Base-by-base conservation (phyloP, 1,140 invertebrate species). In the Tyrophagus putrescentiae region DNA sequence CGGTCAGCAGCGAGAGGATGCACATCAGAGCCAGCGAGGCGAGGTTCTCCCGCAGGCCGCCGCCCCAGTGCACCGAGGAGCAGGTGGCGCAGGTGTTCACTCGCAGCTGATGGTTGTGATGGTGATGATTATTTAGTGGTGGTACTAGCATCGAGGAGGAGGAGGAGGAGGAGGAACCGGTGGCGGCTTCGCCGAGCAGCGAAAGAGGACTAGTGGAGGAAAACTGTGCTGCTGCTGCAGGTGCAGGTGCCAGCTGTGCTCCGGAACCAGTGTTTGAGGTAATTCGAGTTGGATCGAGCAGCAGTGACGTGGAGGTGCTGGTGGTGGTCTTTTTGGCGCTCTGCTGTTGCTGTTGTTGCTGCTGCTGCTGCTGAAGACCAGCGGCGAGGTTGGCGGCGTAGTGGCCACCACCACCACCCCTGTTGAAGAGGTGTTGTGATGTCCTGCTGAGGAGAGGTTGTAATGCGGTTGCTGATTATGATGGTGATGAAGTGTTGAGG, bases 11-110 rank as follows among this genome's bases (percentile, higher is more conserved):
- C 25, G 85, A 87, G 54, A 88, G 82, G 48, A 91, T 75, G 66
- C 86, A 89, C 53, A 90, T 71, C n/a, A 90, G 70, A 1, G 85
- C 87, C 33, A 91, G 72, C 28, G 85, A 88, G 3, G 85, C 84
- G n/a, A 91, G 71, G 68, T 84, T 85, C 71, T 88, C 65, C 27
- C 65, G 63, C 21, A 66, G 62, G 6, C 65, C 66, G 5, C 61
- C 27, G 28, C 48, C 18, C 6, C 58, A 45, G 5, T 52, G 23
- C 0, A 29, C 44, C 5, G 29, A 42, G 31, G 23, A 41, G 11
- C 23, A 41, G 6, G 23, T 39, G 6, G 53, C 18, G 53, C 6
- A 7, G n/a, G 53, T 7, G 18, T 25, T 21, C 45, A 50, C 11
- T 23, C n/a, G 45, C 18, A 21, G 41, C 18, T 42, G 41, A 5